These are phyloP conservation scores for Chlorops oryzae DNA, from an alignment of 1,140 invertebrate genomes.

Conservation along the genomic window DNA sequence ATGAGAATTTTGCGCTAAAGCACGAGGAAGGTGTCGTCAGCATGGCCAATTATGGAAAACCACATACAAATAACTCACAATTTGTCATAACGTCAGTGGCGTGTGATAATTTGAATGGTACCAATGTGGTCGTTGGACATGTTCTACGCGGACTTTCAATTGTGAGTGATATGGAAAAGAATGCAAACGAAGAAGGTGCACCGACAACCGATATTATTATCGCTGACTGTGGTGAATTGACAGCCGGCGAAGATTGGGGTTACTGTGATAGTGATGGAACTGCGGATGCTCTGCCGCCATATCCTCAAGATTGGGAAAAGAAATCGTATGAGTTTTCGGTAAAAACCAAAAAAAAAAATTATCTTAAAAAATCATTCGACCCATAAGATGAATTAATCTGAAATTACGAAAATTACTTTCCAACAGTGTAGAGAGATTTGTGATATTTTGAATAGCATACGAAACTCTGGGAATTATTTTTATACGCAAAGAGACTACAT, in stretches of 20 bases:
- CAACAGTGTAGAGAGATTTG: constrained; percentile 42
- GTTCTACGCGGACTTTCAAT: constrained; percentile 67
- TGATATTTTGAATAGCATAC: constrained; percentile 55
- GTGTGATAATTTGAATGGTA: constrained; percentile 79
- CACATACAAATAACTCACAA: constrained; percentile 86
- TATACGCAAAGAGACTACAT: constrained; percentile 57
- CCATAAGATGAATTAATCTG: no score
- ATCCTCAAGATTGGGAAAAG: constrained; percentile 66
- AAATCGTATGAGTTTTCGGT: constrained; percentile 26
- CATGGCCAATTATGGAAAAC: constrained; percentile 82
- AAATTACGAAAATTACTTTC: no score
- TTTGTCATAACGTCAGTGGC: constrained; percentile 87
- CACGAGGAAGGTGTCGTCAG: constrained; percentile 70
- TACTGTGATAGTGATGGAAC: constrained; percentile 64
- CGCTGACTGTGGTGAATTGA: constrained; percentile 66
- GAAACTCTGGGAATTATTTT: constrained; percentile 65
- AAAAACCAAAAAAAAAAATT: not conserved
- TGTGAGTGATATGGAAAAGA: constrained; percentile 59
- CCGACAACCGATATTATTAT: constrained; percentile 60
- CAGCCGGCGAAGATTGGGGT: constrained; percentile 57
- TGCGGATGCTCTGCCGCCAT: constrained; percentile 62
- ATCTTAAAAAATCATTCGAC: no score
- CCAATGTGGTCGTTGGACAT: constrained; percentile 85
- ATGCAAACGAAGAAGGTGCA: constrained; percentile 52
- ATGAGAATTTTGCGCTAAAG: constrained; percentile 77